Evolutionary conservation across 1,140 invertebrate species (phyloP).

Genomic region (Eriocheir sinensis): DNA sequence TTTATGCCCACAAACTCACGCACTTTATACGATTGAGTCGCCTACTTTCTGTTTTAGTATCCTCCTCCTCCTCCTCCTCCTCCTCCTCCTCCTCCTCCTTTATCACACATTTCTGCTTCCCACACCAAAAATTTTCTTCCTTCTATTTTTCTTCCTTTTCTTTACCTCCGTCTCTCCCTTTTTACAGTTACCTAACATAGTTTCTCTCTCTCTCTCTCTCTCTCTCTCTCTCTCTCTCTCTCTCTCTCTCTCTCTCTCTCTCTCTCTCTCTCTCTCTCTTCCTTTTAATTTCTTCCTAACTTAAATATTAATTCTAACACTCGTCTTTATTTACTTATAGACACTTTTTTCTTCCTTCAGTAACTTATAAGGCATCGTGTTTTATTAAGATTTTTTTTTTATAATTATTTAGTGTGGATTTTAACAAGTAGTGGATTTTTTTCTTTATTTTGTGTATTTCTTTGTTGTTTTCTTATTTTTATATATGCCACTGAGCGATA

Average conservation of each 20-base stretch:
- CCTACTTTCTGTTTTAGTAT: too few relatives aligned
- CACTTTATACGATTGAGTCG: too few relatives aligned
- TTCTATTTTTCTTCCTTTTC: background rate
- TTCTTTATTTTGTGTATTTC: background rate
- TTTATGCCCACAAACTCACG: too few relatives aligned
- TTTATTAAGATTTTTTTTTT: too few relatives aligned
- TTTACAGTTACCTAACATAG: background rate
- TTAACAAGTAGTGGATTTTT: too few relatives aligned
- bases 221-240: too few relatives aligned
- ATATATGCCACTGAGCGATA: background rate
- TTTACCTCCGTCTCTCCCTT: background rate
- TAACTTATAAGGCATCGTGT: background rate
- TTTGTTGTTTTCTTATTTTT: background rate
- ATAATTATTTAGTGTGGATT: too few relatives aligned
- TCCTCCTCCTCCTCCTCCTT: background rate
- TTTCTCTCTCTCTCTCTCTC: too few relatives aligned
- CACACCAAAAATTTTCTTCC: too few relatives aligned
- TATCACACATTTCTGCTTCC: too few relatives aligned
- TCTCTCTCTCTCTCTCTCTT: background rate
- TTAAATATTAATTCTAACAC: background rate
- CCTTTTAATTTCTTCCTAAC: background rate
- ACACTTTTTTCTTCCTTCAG: background rate
- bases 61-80: background rate
- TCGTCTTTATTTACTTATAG: background rate
- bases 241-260: too few relatives aligned